Base-by-base conservation (phyloP, 2,888 invertebrate genomes). In the Alviniconcha strummeri region DNA sequence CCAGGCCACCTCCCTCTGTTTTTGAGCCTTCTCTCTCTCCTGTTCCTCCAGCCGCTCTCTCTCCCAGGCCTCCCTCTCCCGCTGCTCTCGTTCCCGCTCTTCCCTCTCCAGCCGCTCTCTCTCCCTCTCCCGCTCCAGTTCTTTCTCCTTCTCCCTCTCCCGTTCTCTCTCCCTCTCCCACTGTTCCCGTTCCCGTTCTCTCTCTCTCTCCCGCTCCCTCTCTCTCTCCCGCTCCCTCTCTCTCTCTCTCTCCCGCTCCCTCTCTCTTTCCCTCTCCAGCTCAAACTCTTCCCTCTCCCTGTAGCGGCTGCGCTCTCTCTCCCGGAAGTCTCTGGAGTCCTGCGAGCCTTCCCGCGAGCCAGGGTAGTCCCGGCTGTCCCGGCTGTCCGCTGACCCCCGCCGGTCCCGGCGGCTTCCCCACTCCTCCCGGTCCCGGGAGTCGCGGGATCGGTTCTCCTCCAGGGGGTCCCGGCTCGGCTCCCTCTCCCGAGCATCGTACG, bases 381-480 rank as follows among this genome's bases (percentile, higher is more conserved):
- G 83, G 13, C 85, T 86, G 64, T 88, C 87, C 64, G 82, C 83
- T 5, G 84, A 81, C 0, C 83, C 83, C 19, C 84, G 55, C 57
- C 83, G 83, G 11, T 87, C 87, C 11, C 89, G 78, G 6, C 85
- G 81, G 56, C 86, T 86, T 80, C 86, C 88, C 83, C 85, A 88
- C 60, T 83, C 79, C 5, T 86, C 86, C 81, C 87, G 84, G 69
- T 88, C 88, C 77, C 86, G 84, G 0, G 89, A 88, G 57, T 89
- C 89, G 6, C 88, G 82, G 5, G 89, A 88, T 9, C 89, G 85
- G 6, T 84, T 80, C 57, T 89, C 88, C 19, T 90, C 89, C 67
- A 85, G 80, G 17, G 56, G 54, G n/a, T 78, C 72, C n/a, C 81
- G 36, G 4, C 81, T 57, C 19, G 75, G 64, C 17, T 88, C 88